Base-by-base conservation (phyloP, 2,113 vertebrate genomes). In the Tenebrosternarchus preto region DNA sequence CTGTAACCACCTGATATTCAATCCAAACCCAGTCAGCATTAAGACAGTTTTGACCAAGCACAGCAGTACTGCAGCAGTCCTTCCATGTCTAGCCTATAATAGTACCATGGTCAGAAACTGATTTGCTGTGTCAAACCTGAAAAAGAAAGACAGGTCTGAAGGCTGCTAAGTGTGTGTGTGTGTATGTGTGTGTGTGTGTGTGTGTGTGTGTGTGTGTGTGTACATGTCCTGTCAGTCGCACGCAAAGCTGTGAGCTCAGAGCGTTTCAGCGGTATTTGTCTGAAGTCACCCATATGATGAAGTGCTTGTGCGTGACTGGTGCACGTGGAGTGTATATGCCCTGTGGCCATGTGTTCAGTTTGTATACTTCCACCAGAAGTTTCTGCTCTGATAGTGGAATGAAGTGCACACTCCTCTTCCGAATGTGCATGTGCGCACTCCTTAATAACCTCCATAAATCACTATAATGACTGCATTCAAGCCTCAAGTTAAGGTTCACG, bases 281-380 rank as follows among this genome's bases (percentile, higher is more conserved):
- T 81, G 22, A 81, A 88, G 86, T 87, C 89, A 85, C 66, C n/a
- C 5, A 55, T 27, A 43, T 90, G 90, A 92, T 92, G 84, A 90
- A 92, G 85, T 85, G 89, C 90, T 85, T 91, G 87, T 92, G 91
- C 91, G 89, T 92, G 92, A 92, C 91, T 86, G 76, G 83, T 83
- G 64, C 1, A 72, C 77, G 74, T 73, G 72, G n/a, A n/a, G 87
- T 86, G 69, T 63, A 66, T 83, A 83, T 46, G 83, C 89, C 90
- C 86, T 17, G 5, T 73, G 87, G 90, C 87, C 2, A 63, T 85
- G 74, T 79, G 80, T 78, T 82, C 73, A 24, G 31, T 71, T 82
- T 77, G 80, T 85, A 82, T 85, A 72, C 82, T 82, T 83, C 72
- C 81, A 78, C 60, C 33, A 67, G 67, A 81, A 85, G 80, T n/a